A percentile compares a stretch with the other conserved stretches of the same genome.
Conservation (phyloP, 2,888 invertebrate species). For the Chironomus tentans region DNA sequence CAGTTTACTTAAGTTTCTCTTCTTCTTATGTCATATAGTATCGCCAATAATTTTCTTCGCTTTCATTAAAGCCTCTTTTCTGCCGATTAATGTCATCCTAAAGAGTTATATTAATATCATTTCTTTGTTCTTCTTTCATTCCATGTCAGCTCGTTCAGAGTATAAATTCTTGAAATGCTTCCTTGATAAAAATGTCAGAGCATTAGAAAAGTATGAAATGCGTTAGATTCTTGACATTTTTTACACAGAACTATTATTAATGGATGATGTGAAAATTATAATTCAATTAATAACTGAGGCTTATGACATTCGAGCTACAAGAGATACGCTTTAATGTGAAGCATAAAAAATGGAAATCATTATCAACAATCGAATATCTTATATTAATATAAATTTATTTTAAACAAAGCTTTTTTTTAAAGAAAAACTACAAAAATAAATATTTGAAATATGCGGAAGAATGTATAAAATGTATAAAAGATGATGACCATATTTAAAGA, state of each 20-base stretch:
- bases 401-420: not conserved
- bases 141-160: not conserved
- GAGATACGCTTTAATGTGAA: not conserved
- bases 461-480: conserved; percentile 4
- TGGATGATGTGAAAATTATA: not conserved
- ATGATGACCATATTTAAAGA: not conserved
- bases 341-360: not conserved
- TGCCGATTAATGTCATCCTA: not conserved
- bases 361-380: not conserved
- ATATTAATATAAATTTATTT: not conserved
- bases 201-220: not conserved
- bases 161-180: not conserved
- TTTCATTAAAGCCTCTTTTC: not conserved
- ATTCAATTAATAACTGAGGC: not conserved
- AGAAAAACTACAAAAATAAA: not conserved
- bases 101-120: not conserved
- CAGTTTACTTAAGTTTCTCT: not conserved
- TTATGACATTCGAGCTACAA: not conserved
- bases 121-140: too few species aligned
- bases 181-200: not conserved
- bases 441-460: conserved; percentile 24
- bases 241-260: not conserved
- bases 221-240: not conserved
- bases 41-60: not conserved
- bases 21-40: not conserved